Evolutionary conservation across 2,888 invertebrate genomes (phyloP).

Genomic region (Campoplex capitator): DNA sequence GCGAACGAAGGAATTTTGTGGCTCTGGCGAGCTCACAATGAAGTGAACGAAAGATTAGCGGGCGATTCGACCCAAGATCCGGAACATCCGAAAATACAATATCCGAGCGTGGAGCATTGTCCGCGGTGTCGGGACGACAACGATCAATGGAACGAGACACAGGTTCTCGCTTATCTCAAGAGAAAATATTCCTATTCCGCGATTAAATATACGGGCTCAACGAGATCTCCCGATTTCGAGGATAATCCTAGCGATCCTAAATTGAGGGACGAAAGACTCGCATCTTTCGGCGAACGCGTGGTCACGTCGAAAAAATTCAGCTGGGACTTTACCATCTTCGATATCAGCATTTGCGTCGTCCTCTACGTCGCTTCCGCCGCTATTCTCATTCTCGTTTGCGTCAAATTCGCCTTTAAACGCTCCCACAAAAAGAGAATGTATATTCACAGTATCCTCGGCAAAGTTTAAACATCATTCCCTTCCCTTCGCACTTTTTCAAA

Average conservation of each 20-base stretch:
- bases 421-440: constrained; percentile 91
- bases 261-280: constrained; percentile 28
- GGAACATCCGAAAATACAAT: constrained; percentile 94
- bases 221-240: not conserved
- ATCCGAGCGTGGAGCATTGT: constrained; percentile 91
- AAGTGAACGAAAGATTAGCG: constrained; percentile 94
- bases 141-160: constrained; percentile 87
- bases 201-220: constrained; percentile 71
- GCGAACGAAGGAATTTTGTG: constrained; percentile 93
- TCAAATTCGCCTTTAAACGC: constrained; percentile 90
- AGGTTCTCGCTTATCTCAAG: constrained; percentile 88
- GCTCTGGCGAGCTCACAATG: constrained; percentile 98
- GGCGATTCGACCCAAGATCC: constrained; percentile 97
- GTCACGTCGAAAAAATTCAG: constrained; percentile 72
- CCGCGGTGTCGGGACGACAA: constrained; percentile 87
- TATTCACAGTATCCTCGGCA: constrained; percentile 89
- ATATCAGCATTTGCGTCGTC: constrained; percentile 91
- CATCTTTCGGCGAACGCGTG: constrained; percentile 52
- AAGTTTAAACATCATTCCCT: constrained; percentile 85
- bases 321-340: constrained; percentile 88
- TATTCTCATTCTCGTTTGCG: constrained; percentile 91
- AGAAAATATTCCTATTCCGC: constrained; percentile 84
- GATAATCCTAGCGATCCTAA: not conserved
- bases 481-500: not conserved
- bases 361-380: constrained; percentile 91